A percentile compares a stretch with the other conserved stretches of the same genome.
phyloP scores from a whole-genome alignment of 2,113 vertebrate genomes.

The Callipepla californica region DNA sequence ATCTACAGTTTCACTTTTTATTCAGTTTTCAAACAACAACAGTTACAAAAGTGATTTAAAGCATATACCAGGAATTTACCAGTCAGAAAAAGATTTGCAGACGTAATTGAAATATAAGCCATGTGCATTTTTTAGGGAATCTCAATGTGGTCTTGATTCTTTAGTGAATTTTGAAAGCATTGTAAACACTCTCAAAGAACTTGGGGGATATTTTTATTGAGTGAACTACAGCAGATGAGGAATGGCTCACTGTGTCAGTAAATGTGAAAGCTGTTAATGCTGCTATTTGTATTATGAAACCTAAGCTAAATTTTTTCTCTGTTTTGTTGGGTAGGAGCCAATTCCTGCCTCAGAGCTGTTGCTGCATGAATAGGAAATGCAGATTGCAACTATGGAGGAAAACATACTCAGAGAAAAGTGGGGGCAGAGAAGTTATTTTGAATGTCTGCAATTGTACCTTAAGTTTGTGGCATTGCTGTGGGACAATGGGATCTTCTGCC shows the following conservation, averaged over 20 bases:
- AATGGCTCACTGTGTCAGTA: neutral
- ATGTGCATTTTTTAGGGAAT: fast-evolving
- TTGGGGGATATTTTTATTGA: neutral
- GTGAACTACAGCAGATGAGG: neutral
- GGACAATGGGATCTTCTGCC: neutral
- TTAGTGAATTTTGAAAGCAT: neutral
- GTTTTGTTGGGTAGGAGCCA: neutral
- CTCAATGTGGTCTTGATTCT: neutral
- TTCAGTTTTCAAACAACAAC: neutral
- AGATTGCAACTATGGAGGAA: neutral
- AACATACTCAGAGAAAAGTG: neutral
- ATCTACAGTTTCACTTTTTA: neutral
- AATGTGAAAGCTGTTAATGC: neutral
- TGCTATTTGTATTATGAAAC: neutral
- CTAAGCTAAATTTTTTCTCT: neutral
- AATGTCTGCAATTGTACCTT: neutral
- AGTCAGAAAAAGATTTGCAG: neutral
- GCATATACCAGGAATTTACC: neutral
- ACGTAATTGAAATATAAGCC: neutral
- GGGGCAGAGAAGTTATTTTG: neutral
- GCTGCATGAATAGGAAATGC: neutral
- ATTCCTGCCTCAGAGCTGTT: neutral
- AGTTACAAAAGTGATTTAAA: neutral
- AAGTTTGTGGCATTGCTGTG: neutral
- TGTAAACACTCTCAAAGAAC: neutral